A percentile compares a stretch with the other conserved stretches of the same genome.
Conservation (phyloP, 2,888 invertebrate species). For the Lithophane socia region DNA sequence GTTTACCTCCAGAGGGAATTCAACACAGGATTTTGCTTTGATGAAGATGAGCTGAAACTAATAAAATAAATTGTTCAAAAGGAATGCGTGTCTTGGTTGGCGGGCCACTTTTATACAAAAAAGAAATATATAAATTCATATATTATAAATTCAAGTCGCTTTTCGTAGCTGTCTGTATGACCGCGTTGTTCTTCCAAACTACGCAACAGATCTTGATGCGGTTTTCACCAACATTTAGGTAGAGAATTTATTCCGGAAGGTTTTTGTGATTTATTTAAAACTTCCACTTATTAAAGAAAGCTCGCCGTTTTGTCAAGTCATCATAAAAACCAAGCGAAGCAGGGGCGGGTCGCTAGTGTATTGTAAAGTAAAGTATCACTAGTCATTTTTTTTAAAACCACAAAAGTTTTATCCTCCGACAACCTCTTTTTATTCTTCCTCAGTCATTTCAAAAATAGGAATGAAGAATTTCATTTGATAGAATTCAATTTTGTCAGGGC, state of each 20-base stretch:
- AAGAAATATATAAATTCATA: too few species aligned
- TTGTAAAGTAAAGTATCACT: background rate
- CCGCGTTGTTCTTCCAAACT: too few species aligned
- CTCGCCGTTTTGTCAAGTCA: too few species aligned
- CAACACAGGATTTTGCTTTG: background rate
- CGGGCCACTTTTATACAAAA: background rate
- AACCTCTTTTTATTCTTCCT: background rate
- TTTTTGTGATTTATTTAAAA: background rate
- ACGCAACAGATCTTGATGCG: background rate
- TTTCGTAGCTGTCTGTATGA: too few species aligned
- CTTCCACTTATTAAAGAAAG: too few species aligned
- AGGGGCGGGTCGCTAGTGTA: background rate
- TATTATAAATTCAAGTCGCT: background rate
- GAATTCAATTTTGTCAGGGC: conserved; percentile 6
- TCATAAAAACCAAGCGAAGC: too few species aligned
- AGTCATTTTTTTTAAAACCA: background rate
- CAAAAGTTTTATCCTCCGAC: background rate
- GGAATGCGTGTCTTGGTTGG: too few species aligned
- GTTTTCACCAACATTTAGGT: background rate
- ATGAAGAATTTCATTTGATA: conserved; percentile 10
- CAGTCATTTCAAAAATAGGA: background rate
- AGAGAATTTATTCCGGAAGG: too few species aligned
- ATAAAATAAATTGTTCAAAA: background rate
- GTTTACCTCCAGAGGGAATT: background rate
- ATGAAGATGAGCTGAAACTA: too few species aligned